Evolutionary conservation across 2,113 vertebrate species (phyloP).

Genomic region (Calonectris borealis): DNA sequence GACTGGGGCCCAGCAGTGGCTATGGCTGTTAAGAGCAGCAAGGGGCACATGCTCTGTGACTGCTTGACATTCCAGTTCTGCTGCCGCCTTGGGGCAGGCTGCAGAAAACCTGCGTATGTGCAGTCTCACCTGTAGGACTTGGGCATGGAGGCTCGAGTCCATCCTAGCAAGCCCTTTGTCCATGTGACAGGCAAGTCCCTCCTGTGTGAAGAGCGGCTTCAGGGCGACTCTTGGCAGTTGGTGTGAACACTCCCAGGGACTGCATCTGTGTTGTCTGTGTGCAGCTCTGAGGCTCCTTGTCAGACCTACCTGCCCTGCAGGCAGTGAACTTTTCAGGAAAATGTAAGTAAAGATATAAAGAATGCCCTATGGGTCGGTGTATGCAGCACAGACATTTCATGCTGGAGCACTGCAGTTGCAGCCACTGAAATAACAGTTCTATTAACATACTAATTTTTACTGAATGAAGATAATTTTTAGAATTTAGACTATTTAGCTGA

Average conservation of each 20-base stretch:
- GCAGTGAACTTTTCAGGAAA: not conserved
- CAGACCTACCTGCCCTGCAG: not conserved
- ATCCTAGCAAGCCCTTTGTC: not conserved
- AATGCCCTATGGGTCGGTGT: not conserved
- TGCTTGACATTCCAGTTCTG: not conserved
- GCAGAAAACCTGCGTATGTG: not conserved
- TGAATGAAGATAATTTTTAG: not conserved
- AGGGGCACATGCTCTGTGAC: not conserved
- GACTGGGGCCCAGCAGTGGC: not conserved
- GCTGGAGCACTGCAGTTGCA: not conserved
- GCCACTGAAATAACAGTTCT: not conserved
- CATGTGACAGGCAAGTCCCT: not conserved
- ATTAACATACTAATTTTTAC: not conserved
- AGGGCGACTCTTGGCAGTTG: not conserved
- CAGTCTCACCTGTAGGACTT: not conserved
- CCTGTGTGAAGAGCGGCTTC: not conserved
- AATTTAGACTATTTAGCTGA: not conserved
- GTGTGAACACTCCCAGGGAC: not conserved
- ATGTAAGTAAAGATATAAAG: not conserved
- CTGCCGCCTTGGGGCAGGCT: not conserved
- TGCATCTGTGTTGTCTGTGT: not conserved
- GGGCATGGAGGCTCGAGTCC: not conserved
- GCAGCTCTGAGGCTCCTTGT: not conserved
- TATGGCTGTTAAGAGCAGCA: not conserved
- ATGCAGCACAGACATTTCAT: not conserved